Evolutionary conservation across 2,797 vertebrate genomes (phyloP).

Genomic region (Ambastaia sidthimunki): DNA sequence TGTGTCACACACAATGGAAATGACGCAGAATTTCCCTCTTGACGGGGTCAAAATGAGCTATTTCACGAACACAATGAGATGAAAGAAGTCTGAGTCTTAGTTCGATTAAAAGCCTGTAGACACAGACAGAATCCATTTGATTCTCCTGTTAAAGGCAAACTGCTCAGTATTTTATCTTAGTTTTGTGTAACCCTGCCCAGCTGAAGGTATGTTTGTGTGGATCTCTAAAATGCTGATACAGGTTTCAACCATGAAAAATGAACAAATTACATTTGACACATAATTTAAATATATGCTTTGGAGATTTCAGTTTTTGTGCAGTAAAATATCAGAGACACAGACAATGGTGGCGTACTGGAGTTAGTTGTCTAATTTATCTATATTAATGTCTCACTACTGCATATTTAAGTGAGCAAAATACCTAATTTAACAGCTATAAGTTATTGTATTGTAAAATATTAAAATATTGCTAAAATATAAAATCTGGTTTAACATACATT

Average conservation of each 20-base stretch:
- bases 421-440: too few relatives aligned
- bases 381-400: too few relatives aligned
- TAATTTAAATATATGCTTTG: background rate
- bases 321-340: too few relatives aligned
- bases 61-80: constrained; percentile 40
- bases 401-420: too few relatives aligned
- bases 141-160: constrained; percentile 20
- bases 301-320: background rate
- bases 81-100: constrained; percentile 35
- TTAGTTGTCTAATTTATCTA: too few relatives aligned
- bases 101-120: constrained; percentile 33
- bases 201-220: background rate
- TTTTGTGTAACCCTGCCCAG: constrained; percentile 14
- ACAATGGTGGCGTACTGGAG: too few relatives aligned
- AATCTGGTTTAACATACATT: background rate
- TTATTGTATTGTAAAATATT: too few relatives aligned
- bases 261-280: background rate
- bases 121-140: constrained; percentile 41
- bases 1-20: constrained; percentile 40
- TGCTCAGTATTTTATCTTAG: background rate
- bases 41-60: constrained; percentile 39
- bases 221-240: background rate
- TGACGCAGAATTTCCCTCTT: constrained; percentile 41
- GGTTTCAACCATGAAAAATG: background rate
- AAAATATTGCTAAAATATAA: background rate